Evolutionary conservation across 1,140 invertebrate species (phyloP).

Genomic region (Anastrepha obliqua): DNA sequence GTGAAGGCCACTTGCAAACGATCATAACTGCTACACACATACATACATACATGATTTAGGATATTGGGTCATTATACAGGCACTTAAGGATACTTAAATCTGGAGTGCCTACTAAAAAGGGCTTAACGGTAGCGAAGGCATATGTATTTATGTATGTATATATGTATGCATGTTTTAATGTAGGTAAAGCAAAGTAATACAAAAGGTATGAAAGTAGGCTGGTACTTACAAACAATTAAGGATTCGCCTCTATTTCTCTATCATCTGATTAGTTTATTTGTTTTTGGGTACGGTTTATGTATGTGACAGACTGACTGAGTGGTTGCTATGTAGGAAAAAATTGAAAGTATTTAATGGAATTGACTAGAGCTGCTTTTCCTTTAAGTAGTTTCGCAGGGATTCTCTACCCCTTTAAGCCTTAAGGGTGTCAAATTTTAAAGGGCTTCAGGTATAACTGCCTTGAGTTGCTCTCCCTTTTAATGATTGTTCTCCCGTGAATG

Average conservation of each 20-base stretch:
- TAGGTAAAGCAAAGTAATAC: background rate
- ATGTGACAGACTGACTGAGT: too few species aligned
- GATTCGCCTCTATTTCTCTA: background rate
- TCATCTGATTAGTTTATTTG: too few species aligned
- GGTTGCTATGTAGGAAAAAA: too few species aligned
- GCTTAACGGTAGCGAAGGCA: background rate
- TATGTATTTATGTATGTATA: background rate
- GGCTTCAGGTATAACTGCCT: too few species aligned
- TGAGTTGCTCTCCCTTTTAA: too few species aligned
- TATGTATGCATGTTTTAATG: background rate
- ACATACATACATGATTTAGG: background rate
- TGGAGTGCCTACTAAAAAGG: background rate
- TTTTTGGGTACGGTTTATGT: too few species aligned
- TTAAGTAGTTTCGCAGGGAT: too few species aligned
- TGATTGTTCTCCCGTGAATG: too few species aligned
- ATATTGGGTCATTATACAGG: background rate
- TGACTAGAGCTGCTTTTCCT: too few species aligned
- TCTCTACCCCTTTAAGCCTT: too few species aligned
- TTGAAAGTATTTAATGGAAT: too few species aligned
- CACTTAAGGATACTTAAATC: slow-evolving; percentile 51
- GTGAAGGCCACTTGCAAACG: background rate
- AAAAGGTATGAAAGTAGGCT: slow-evolving; percentile 52
- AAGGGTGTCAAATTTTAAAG: too few species aligned
- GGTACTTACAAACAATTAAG: slow-evolving; percentile 35
- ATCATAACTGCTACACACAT: background rate